A percentile compares a stretch with the other conserved stretches of the same genome.
Conservation (phyloP, 2,888 invertebrate species). For the Conus canariensis region DNA sequence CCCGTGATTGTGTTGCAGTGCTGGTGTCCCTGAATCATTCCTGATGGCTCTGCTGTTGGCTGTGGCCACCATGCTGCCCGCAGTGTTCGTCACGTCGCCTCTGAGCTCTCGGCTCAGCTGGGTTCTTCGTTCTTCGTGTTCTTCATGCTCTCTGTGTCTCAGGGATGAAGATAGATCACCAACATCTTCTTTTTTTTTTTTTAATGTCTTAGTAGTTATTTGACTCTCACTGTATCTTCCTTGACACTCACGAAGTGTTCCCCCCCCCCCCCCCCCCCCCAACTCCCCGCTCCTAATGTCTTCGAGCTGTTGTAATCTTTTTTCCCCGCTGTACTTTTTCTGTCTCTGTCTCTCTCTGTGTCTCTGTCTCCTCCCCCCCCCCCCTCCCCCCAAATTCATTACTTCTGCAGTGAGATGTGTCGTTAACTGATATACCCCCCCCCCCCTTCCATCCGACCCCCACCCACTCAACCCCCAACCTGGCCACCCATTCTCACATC, state of each 20-base stretch:
- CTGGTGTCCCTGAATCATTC: not conserved
- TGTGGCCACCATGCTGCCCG: not conserved
- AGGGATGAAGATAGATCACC: no score
- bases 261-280: not conserved
- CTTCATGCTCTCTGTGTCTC: not conserved
- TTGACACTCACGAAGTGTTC: no score
- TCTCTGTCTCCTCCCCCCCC: constrained; percentile 9
- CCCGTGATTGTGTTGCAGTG: not conserved
- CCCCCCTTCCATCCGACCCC: no score
- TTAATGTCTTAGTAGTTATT: not conserved
- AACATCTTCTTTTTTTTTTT: not conserved
- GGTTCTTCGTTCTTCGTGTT: not conserved
- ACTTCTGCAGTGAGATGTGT: no score
- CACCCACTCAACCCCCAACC: no score
- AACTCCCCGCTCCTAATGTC: not conserved
- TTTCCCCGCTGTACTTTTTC: not conserved
- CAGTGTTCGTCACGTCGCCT: not conserved
- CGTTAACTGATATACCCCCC: no score
- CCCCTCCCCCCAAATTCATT: not conserved
- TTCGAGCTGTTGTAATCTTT: not conserved
- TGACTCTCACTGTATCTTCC: not conserved
- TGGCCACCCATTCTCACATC: no score
- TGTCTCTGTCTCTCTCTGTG: constrained; percentile 21
- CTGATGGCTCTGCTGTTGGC: not conserved
- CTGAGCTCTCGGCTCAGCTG: not conserved